Evolutionary conservation across 2,797 vertebrate genomes (phyloP).

Genomic region (Nasua narica): DNA sequence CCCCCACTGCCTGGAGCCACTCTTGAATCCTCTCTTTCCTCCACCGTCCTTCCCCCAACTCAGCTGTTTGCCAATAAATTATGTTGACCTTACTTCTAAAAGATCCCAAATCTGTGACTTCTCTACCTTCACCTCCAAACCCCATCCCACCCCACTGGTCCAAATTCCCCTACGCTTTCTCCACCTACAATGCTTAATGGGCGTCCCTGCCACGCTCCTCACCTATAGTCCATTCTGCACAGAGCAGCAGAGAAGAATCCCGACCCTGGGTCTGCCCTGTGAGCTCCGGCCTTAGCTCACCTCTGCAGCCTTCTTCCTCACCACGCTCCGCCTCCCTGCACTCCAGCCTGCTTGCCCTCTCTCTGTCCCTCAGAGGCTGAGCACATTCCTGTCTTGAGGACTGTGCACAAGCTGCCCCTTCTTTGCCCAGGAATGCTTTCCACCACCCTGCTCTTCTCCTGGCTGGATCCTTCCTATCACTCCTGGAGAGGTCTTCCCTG

Average conservation of each 20-base stretch:
- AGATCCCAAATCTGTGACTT: neutral
- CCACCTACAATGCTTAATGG: too few species aligned
- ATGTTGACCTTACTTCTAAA: neutral
- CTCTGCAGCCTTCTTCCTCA: neutral
- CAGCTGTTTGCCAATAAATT: neutral
- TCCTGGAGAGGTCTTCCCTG: neutral
- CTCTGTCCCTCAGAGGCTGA: neutral
- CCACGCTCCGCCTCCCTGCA: accelerated
- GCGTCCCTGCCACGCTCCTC: neutral
- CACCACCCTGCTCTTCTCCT: neutral
- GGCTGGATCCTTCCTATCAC: neutral
- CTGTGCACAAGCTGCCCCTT: neutral
- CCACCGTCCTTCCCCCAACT: too few species aligned
- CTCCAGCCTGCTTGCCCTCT: neutral
- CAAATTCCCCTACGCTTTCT: neutral
- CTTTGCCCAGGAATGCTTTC: neutral
- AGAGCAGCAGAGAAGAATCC: neutral
- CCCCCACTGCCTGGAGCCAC: neutral
- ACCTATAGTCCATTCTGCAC: neutral
- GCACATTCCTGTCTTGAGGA: neutral
- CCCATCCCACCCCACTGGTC: neutral
- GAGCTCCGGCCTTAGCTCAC: neutral
- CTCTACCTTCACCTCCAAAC: neutral
- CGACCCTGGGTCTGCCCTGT: neutral
- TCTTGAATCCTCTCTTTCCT: slow-evolving; percentile 14